Evolutionary conservation across 2,113 vertebrate species (phyloP).

Genomic region (human (Homo sapiens)): DNA sequence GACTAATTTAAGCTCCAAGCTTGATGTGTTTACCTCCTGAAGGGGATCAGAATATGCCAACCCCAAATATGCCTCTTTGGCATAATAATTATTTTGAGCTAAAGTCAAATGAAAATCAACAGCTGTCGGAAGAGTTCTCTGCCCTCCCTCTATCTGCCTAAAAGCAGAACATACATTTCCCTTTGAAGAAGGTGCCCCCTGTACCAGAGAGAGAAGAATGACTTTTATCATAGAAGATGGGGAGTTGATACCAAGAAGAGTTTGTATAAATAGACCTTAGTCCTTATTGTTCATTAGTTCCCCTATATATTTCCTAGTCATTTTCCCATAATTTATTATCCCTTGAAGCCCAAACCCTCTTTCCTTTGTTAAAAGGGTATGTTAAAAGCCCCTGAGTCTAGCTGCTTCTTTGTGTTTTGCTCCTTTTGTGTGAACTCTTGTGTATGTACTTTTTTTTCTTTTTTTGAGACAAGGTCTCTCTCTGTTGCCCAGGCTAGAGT

Average conservation of each 20-base stretch:
- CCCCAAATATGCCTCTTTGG: neutral
- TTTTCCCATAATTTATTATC: neutral
- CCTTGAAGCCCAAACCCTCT: neutral
- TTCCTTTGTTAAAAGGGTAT: neutral
- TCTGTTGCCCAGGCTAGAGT: no score
- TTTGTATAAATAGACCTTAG: neutral
- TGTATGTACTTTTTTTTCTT: neutral
- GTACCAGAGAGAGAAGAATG: neutral
- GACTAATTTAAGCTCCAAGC: neutral
- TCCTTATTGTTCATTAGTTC: neutral
- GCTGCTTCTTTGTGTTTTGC: neutral
- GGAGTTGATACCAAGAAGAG: neutral
- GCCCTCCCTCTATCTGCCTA: neutral
- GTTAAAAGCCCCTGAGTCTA: neutral
- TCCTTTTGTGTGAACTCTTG: neutral
- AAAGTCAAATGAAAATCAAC: neutral
- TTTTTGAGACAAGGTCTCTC: no score
- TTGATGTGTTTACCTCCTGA: neutral
- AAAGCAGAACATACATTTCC: constrained; percentile 5
- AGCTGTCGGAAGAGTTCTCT: neutral
- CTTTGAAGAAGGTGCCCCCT: neutral
- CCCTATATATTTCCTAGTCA: neutral
- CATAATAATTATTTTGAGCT: neutral
- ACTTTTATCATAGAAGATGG: neutral
- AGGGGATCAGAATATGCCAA: neutral